Percentiles rank a stretch among this genome's conserved stretches.
phyloP scores from a whole-genome alignment of 2,888 invertebrate species.

The Cancer borealis region DNA sequence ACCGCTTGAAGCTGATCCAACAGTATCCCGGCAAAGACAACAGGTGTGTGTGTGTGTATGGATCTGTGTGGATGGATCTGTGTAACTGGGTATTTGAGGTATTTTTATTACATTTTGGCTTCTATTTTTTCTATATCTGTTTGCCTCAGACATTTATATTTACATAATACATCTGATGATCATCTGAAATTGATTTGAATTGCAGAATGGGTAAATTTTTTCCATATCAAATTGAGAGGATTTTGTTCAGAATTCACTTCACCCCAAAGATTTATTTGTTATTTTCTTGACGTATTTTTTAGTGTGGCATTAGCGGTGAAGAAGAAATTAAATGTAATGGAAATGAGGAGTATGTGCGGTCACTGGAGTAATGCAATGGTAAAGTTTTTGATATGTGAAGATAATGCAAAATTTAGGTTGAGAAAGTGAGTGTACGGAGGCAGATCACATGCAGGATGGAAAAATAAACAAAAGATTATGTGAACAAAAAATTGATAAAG shows the following conservation, averaged over 20 bases:
- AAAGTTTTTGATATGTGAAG: not conserved
- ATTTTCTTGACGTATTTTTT: too few relatives aligned
- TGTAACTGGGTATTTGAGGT: too few relatives aligned
- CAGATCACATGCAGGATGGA: too few relatives aligned
- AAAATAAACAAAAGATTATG: not conserved
- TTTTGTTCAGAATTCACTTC: not conserved
- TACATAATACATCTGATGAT: not conserved
- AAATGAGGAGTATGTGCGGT: too few relatives aligned
- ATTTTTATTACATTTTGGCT: too few relatives aligned
- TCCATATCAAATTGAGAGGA: not conserved
- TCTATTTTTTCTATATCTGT: not conserved
- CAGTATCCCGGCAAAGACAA: conserved; percentile 82
- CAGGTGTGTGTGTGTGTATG: conserved; percentile 79
- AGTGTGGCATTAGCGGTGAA: too few relatives aligned
- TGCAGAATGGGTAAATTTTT: not conserved
- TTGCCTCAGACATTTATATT: not conserved
- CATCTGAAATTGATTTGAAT: not conserved
- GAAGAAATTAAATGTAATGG: too few relatives aligned
- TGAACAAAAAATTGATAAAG: not conserved
- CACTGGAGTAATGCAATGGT: too few relatives aligned
- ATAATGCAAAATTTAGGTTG: not conserved
- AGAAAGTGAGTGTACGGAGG: too few relatives aligned
- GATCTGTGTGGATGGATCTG: not conserved
- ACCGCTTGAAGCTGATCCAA: conserved; percentile 81
- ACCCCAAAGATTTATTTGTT: too few relatives aligned